Conservation (phyloP, 2,113 vertebrate genomes). For the Phoenicopterus ruber region DNA sequence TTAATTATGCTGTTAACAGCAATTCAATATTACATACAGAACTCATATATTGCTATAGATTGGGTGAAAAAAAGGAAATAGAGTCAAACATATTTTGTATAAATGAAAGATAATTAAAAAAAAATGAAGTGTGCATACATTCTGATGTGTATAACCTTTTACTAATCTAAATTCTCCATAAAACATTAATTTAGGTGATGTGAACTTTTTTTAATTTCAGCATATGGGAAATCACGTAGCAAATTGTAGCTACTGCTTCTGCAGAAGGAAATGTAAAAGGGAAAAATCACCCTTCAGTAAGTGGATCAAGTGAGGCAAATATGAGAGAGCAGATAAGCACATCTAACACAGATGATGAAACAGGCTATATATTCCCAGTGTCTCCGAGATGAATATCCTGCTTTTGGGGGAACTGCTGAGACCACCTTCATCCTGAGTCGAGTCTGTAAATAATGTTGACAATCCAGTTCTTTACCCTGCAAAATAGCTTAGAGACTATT, state of each 20-base stretch:
- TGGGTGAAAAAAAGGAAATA: neutral
- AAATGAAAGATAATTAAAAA: neutral
- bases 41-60: neutral
- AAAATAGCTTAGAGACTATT: neutral
- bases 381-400: neutral
- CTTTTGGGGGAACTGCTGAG: neutral
- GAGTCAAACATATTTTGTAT: neutral
- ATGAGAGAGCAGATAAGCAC: neutral
- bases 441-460: neutral
- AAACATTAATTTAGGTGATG: neutral
- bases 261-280: neutral
- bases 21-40: neutral
- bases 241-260: neutral
- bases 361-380: neutral
- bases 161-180: neutral
- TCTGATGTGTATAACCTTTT: neutral
- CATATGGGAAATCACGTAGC: neutral
- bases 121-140: neutral
- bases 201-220: neutral
- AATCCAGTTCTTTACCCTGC: neutral
- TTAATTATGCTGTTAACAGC: constrained; percentile 10
- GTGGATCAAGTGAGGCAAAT: neutral
- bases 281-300: neutral
- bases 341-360: neutral
- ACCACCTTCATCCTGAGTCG: neutral